These are phyloP conservation scores for Esox niger DNA, from an alignment of 2,113 vertebrate genomes.

Conservation along the genomic window DNA sequence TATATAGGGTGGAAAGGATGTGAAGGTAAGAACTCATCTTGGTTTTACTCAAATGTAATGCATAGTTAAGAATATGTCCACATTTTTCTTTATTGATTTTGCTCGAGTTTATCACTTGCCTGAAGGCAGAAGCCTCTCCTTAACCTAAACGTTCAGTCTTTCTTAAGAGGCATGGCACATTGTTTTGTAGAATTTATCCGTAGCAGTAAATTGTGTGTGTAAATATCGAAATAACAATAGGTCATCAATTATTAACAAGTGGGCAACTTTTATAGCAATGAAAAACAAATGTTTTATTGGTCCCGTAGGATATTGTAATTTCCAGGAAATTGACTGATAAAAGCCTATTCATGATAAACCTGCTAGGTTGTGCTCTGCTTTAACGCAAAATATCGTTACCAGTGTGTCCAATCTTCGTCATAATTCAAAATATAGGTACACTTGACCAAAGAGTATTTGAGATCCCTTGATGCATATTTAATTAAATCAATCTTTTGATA, in stretches of 20 bases:
- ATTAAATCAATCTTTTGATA: slow-evolving; percentile 38
- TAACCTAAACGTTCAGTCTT: background rate
- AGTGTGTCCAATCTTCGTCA: background rate
- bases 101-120: background rate
- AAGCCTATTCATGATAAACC: background rate
- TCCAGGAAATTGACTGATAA: background rate
- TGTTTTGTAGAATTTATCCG: no score
- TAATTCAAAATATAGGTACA: background rate
- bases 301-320: background rate
- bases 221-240: no score
- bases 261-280: background rate
- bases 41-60: background rate
- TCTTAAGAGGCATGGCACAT: no score
- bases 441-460: background rate
- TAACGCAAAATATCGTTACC: background rate
- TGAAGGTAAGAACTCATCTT: slow-evolving; percentile 42
- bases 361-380: background rate
- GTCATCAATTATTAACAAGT: no score
- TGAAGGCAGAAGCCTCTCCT: no score
- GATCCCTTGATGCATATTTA: slow-evolving; percentile 51
- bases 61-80: background rate
- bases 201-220: no score
- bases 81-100: no score
- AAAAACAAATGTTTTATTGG: background rate
- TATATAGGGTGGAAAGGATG: slow-evolving; percentile 18